phyloP scores from a whole-genome alignment of 2,888 invertebrate genomes.

The Melieria crassipennis region DNA sequence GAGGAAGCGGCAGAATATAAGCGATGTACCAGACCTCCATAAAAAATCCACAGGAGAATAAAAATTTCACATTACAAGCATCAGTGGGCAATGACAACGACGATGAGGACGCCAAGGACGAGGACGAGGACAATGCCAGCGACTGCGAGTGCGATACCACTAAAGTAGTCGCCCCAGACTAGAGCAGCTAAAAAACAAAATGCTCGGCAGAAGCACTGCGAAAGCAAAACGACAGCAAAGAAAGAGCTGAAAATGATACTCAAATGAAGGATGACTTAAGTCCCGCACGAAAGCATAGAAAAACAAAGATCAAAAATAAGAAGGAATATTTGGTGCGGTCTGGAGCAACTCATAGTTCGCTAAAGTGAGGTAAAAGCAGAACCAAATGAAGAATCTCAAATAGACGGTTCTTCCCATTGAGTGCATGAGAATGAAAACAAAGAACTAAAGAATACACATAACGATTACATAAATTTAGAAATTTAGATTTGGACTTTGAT shows the following conservation, averaged over 20 bases:
- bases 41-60: slow-evolving; percentile 12
- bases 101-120: no score
- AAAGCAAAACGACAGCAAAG: not conserved
- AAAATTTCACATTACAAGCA: slow-evolving; percentile 27
- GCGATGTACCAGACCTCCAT: not conserved
- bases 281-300: not conserved
- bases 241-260: not conserved
- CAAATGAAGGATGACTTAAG: not conserved
- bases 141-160: not conserved
- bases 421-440: no score
- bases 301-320: not conserved
- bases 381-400: no score
- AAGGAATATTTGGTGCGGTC: not conserved
- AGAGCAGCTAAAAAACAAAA: not conserved
- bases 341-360: no score
- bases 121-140: not conserved
- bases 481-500: no score
- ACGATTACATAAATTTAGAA: no score
- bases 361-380: no score
- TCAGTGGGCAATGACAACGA: slow-evolving; percentile 12
- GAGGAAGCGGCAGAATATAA: not conserved
- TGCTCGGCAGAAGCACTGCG: not conserved
- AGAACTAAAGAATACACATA: no score
- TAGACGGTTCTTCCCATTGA: no score
- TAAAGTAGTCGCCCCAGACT: not conserved